These are phyloP conservation scores for Chloromyia formosa DNA, from an alignment of 2,888 invertebrate genomes.

Conservation along the genomic window DNA sequence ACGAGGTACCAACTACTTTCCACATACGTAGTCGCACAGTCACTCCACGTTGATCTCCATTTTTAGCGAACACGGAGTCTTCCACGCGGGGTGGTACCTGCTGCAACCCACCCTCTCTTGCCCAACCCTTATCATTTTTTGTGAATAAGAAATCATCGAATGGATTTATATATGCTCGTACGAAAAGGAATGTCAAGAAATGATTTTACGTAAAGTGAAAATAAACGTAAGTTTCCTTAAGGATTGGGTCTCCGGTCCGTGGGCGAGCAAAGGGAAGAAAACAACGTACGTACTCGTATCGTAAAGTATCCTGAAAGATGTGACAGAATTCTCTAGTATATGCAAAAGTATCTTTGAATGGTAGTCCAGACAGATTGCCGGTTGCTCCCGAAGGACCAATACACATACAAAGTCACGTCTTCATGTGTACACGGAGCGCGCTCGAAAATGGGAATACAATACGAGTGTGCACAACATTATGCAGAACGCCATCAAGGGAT, in stretches of 20 bases:
- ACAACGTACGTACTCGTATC: too few relatives aligned
- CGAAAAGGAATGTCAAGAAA: constrained; percentile 43
- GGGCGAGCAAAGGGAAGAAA: too few relatives aligned
- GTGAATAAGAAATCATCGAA: constrained; percentile 47
- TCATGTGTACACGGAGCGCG: neutral
- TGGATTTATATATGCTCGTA: too few relatives aligned
- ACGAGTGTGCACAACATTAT: constrained; percentile 12
- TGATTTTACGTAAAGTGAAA: constrained; percentile 32
- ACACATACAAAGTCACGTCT: neutral
- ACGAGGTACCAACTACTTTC: neutral
- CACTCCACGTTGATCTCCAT: too few relatives aligned
- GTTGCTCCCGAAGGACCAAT: constrained; percentile 19
- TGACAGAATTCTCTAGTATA: too few relatives aligned
- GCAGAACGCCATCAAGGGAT: constrained; percentile 22
- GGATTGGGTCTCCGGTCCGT: too few relatives aligned
- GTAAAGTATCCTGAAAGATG: neutral
- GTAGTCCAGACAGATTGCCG: too few relatives aligned
- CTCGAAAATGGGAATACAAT: neutral
- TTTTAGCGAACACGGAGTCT: too few relatives aligned
- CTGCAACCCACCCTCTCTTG: neutral
- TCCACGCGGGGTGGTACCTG: too few relatives aligned
- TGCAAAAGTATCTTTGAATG: too few relatives aligned
- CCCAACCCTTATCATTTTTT: constrained; percentile 12
- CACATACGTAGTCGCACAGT: too few relatives aligned
- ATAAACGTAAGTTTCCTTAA: constrained; percentile 7